Evolutionary conservation across 2,888 invertebrate genomes (phyloP), one percentile per base, ranked within the genome.

Genomic region (Antheraea yamamai): DNA sequence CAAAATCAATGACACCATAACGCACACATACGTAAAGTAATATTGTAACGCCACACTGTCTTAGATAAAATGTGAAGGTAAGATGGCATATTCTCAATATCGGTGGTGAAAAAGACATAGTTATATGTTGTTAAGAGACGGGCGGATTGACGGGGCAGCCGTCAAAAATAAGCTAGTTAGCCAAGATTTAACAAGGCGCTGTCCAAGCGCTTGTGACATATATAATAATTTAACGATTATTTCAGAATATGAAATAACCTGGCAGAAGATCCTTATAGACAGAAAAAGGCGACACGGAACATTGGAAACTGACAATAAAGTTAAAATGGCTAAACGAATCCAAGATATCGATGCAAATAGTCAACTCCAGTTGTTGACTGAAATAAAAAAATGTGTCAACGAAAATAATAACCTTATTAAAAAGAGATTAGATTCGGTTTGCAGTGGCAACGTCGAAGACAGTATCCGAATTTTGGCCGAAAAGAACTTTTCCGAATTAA

Each of bases 241-340:
- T 94, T 74, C 91, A 96, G 96, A 93, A 77, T 95, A 96, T 83
- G 97, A 97, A 88, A 92, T 91, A 74, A 94, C 95, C 72, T 97
- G 97, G 97, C 93, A 95, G 81, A 95, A 95, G 84, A 95, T 97
- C 78, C 82, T 96, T 4, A 95, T 95, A 84, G 96, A 97, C 80
- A 94, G 96, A 73, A 94, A 95, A 80, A 95, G 95, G 78, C 90
- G 96, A 76, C 92, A 95, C 78, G 94, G 95, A 74, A 85, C 89
- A 18, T 90, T 84, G 80, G 89, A 87, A 61, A 73, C 77, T 20
- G 78, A 81, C 2, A 77, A 80, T 4, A 78, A 77, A 51, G 75
- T 78, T 18, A 85, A 84, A 61, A 79, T 80, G 75, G 76, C 79
- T 51, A 76, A 77, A 30, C 79, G 82, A 64, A 78, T 80, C 35